Conservation (phyloP, 2,888 invertebrate species). For the Alloplasta piceator region DNA sequence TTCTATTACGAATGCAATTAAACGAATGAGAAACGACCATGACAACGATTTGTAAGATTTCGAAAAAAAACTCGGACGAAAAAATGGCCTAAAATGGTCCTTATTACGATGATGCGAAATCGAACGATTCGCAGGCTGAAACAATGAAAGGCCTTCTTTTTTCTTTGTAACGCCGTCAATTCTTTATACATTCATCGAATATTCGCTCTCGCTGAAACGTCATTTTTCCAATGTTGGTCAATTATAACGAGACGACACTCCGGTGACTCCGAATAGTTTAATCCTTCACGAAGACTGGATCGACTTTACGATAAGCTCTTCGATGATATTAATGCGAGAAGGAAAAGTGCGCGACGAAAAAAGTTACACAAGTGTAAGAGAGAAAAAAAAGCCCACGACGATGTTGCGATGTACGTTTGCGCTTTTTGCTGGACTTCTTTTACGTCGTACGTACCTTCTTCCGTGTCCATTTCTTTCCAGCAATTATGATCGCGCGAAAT, state of each 20-base stretch:
- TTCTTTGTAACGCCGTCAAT: conserved; percentile 69
- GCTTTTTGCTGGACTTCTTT: conserved; percentile 65
- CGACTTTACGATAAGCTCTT: conserved; percentile 53
- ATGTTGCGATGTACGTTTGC: conserved; percentile 54
- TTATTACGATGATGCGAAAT: conserved; percentile 61
- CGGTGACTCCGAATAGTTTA: conserved; percentile 23
- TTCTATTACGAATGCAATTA: no score
- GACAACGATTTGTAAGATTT: background rate
- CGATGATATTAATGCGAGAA: conserved; percentile 45
- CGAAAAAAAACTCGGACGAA: background rate
- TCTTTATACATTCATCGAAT: conserved; percentile 62
- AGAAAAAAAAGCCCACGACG: conserved; percentile 10
- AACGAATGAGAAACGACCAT: no score
- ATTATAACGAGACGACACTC: conserved; percentile 67
- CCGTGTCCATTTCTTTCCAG: conserved; percentile 51
- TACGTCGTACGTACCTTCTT: conserved; percentile 60
- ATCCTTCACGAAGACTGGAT: conserved; percentile 38
- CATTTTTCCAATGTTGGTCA: conserved; percentile 65
- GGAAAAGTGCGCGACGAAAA: background rate
- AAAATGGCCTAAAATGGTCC: conserved; percentile 44
- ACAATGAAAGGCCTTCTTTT: background rate
- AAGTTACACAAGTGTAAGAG: background rate
- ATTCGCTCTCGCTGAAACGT: conserved; percentile 61
- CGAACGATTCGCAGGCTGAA: conserved; percentile 28
- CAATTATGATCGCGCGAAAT: conserved; percentile 42